Evolutionary conservation across 2,888 invertebrate species (phyloP).

Genomic region (Parnassius smintheus): DNA sequence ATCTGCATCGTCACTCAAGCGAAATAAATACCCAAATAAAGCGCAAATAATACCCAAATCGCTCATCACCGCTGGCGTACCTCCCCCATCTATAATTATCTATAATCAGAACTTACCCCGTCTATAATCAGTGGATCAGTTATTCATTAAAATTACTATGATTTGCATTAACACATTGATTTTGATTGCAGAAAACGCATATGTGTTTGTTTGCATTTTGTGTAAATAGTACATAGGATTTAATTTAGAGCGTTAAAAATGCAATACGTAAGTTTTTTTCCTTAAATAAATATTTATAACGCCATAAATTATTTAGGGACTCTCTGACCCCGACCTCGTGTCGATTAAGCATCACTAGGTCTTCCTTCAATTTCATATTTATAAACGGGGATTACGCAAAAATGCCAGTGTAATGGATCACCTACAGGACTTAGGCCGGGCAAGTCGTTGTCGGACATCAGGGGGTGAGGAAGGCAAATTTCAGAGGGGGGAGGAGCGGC

Average conservation of each 20-base stretch:
- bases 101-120: conserved; percentile 47
- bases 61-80: conserved; percentile 68
- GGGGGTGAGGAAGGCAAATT: conserved; percentile 71
- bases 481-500: conserved; percentile 58
- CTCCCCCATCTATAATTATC: conserved; percentile 76
- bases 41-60: conserved; percentile 85
- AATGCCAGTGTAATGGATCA: conserved; percentile 80
- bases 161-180: conserved; percentile 37
- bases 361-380: conserved; percentile 81
- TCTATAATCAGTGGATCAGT: conserved; percentile 59
- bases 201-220: conserved; percentile 14
- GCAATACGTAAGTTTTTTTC: conserved; percentile 23
- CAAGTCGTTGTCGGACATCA: conserved; percentile 49
- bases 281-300: conserved; percentile 50
- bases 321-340: conserved; percentile 75
- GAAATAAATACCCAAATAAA: conserved; percentile 84
- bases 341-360: conserved; percentile 79
- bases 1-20: conserved; percentile 80
- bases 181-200: conserved; percentile 24
- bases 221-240: not conserved
- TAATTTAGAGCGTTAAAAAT: not conserved
- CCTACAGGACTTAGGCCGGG: conserved; percentile 74
- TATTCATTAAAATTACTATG: conserved; percentile 48
- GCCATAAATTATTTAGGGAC: conserved; percentile 69
- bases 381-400: conserved; percentile 81